Conservation (phyloP, 2,888 invertebrate genomes). For the Perithous albicinctus region DNA sequence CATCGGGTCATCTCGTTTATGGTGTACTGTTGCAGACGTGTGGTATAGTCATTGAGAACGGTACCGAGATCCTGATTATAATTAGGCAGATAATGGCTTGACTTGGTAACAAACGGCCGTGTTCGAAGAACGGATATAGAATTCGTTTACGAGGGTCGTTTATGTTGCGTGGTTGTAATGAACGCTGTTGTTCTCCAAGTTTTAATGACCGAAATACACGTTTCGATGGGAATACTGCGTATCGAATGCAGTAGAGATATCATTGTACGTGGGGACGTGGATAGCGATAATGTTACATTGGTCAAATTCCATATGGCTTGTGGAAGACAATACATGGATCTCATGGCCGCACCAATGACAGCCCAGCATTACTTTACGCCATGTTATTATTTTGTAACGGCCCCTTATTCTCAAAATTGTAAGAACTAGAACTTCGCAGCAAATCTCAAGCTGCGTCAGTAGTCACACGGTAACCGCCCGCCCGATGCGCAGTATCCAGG, state of each 20-base stretch:
- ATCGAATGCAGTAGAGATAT: background rate
- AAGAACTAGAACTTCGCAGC: too few relatives aligned
- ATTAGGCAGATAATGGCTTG: slow-evolving; percentile 44
- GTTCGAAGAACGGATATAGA: slow-evolving; percentile 31
- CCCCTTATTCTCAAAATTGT: too few relatives aligned
- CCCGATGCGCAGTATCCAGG: too few relatives aligned
- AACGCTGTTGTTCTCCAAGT: slow-evolving; percentile 36
- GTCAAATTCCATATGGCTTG: background rate
- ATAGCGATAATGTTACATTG: background rate
- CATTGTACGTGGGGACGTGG: background rate
- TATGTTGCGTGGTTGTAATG: slow-evolving; percentile 43
- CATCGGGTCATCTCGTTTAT: slow-evolving; percentile 44
- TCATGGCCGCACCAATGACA: background rate
- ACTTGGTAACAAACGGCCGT: slow-evolving; percentile 34
- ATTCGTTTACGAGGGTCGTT: slow-evolving; percentile 51
- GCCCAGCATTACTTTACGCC: background rate
- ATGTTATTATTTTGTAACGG: too few relatives aligned
- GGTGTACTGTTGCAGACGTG: slow-evolving; percentile 12
- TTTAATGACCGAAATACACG: slow-evolving; percentile 40
- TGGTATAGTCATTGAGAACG: background rate
- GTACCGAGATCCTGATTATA: slow-evolving; percentile 43
- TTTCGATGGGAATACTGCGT: background rate
- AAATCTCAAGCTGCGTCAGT: too few relatives aligned
- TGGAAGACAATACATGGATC: background rate
- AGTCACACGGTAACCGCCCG: too few relatives aligned